Conservation (phyloP, 2,113 vertebrate genomes). For the Labeo rohita region DNA sequence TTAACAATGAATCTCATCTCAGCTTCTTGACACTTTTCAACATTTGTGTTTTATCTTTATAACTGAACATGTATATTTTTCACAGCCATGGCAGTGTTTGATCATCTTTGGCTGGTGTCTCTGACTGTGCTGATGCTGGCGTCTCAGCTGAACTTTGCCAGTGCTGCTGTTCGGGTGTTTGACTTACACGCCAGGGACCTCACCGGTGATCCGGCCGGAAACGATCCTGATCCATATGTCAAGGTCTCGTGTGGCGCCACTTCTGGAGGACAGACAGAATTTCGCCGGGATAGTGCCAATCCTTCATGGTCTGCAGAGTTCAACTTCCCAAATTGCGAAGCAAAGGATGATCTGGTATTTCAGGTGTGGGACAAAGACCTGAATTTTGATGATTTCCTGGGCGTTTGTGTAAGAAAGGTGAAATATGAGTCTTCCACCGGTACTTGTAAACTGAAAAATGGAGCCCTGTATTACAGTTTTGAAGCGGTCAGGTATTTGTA, state of each 20-base stretch:
- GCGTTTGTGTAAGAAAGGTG: background rate
- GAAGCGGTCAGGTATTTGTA: no score
- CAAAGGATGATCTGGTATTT: background rate
- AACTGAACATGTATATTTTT: background rate
- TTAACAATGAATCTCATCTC: background rate
- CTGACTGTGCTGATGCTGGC: no score
- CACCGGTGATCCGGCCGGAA: background rate
- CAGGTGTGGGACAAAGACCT: constrained; percentile 54
- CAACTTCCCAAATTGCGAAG: background rate
- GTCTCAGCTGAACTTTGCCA: background rate
- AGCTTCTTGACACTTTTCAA: background rate
- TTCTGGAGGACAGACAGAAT: background rate
- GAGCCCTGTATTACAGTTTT: background rate
- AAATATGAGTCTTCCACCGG: no score
- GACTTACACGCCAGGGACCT: background rate
- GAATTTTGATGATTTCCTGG: constrained; percentile 31
- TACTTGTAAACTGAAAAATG: background rate
- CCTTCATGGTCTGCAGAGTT: constrained; percentile 12
- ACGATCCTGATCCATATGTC: background rate
- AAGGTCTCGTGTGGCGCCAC: background rate
- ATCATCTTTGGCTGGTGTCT: no score
- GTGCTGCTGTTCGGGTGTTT: background rate
- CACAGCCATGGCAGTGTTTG: no score
- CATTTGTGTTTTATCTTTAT: background rate
- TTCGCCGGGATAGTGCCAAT: background rate